Base-by-base conservation (phyloP, 1,140 invertebrate species). In the Penaeus vannamei region DNA sequence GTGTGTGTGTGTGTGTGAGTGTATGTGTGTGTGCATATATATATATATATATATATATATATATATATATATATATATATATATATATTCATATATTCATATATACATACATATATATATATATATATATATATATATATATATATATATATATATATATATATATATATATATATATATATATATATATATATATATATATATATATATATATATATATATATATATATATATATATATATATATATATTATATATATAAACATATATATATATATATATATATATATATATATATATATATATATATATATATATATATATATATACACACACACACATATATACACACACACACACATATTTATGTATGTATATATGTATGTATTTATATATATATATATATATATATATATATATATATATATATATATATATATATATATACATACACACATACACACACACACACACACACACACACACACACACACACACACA, bases 271-370 rank as follows among this genome's bases (percentile, higher is more conserved):
- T 66, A 66, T 66, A 66, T 66, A 66, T 66, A 66, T 66, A 26
- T 26, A 66, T 5, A 66, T 66, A 66, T 66, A 66, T 66, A 66
- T 66, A 66, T 66, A 66, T 66, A 66, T 66, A 66, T 66, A 66
- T 66, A 26, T 23, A 66, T 26, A 66, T 5, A 66, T 66, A 66
- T 5, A 66, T 66, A 8, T 5, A 66, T 66, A 66, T 66, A 5
- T 66, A 66, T 66, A 66, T 66, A 26, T 26, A 66, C 14, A 66
- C 14, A 66, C 14, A 66, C 14, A 66, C 12, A 66, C 14, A 66
- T 66, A 66, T 8, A 66, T 66, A 66, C 14, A 26, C 14, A 66
- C 14, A 66, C 4, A 66, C 14, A 66, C 14, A 66, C 14, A 66
- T 66, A 66, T 66, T 8, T 66, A 66, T 66, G 12, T 26, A 66